Evolutionary conservation across 1,140 invertebrate species (phyloP).

Genomic region (Pteromalus puparum): DNA sequence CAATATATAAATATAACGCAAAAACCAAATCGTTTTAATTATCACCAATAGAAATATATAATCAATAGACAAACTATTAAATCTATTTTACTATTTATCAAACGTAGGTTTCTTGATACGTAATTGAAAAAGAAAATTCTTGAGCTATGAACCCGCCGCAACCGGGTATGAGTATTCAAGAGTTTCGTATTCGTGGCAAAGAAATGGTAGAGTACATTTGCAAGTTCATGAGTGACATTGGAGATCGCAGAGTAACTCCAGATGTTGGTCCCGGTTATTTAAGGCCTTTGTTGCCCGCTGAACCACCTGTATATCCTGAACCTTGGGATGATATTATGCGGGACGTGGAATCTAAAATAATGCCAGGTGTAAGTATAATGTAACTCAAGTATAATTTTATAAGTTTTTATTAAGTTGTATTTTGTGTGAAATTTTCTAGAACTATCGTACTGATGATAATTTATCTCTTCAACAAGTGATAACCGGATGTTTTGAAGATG

Average conservation of each 20-base stretch:
- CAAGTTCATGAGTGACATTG: slow-evolving; percentile 93
- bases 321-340: slow-evolving; percentile 94
- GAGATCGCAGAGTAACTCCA: slow-evolving; percentile 89
- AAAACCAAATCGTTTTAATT: neutral
- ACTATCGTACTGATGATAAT: no score
- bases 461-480: no score
- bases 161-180: slow-evolving; percentile 87
- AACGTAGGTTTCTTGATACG: neutral
- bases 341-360: slow-evolving; percentile 97
- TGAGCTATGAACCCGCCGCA: neutral
- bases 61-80: no score
- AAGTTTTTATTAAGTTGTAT: no score
- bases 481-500: no score
- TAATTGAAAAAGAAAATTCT: neutral
- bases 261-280: slow-evolving; percentile 95
- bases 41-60: no score
- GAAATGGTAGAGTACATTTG: slow-evolving; percentile 99
- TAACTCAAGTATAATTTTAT: no score
- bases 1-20: neutral
- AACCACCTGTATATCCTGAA: slow-evolving; percentile 92
- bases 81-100: no score
- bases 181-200: slow-evolving; percentile 92
- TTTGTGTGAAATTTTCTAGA: no score
- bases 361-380: slow-evolving; percentile 92
- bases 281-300: slow-evolving; percentile 85